Conservation (phyloP, 2,113 vertebrate genomes). For the Gorsachius goisagi region DNA sequence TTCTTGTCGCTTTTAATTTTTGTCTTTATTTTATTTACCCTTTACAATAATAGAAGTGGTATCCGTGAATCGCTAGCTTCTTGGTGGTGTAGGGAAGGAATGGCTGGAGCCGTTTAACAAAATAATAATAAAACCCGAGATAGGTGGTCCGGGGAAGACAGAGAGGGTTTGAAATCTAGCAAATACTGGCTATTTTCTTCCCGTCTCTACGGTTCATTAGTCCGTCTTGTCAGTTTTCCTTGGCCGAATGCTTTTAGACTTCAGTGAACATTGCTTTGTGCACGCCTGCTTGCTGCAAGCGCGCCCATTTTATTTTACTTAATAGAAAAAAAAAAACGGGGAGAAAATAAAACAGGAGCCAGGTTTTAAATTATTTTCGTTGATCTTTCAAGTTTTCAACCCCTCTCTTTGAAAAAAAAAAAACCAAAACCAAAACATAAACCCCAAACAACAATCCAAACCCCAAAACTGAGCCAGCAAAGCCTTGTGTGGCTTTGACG, state of each 20-base stretch:
- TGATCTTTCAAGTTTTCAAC: slow-evolving; percentile 31
- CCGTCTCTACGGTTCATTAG: slow-evolving; percentile 91
- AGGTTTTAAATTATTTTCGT: slow-evolving; percentile 54
- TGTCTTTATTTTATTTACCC: slow-evolving; percentile 82
- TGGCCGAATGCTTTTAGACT: slow-evolving; percentile 87
- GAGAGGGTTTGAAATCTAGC: slow-evolving; percentile 80
- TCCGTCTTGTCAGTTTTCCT: slow-evolving; percentile 91
- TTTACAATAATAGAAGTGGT: slow-evolving; percentile 70
- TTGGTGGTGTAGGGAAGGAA: slow-evolving; percentile 33
- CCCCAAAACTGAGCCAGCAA: background rate
- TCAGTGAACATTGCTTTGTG: slow-evolving; percentile 93
- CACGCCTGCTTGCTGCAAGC: slow-evolving; percentile 67
- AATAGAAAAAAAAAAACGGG: background rate
- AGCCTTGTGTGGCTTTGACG: background rate
- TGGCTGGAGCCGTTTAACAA: background rate
- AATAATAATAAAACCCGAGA: slow-evolving; percentile 75
- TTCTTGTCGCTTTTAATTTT: slow-evolving; percentile 97
- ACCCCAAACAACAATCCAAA: background rate
- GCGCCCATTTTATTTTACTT: slow-evolving; percentile 76
- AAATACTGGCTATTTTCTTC: slow-evolving; percentile 85
- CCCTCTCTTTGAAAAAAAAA: background rate
- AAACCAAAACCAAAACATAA: too few relatives aligned
- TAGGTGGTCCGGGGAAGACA: slow-evolving; percentile 73
- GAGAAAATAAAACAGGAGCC: slow-evolving; percentile 55
- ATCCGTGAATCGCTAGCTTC: slow-evolving; percentile 45